Conservation (phyloP, 92 coral and sea anemone genomes). For the Desmophyllum pertusum region DNA sequence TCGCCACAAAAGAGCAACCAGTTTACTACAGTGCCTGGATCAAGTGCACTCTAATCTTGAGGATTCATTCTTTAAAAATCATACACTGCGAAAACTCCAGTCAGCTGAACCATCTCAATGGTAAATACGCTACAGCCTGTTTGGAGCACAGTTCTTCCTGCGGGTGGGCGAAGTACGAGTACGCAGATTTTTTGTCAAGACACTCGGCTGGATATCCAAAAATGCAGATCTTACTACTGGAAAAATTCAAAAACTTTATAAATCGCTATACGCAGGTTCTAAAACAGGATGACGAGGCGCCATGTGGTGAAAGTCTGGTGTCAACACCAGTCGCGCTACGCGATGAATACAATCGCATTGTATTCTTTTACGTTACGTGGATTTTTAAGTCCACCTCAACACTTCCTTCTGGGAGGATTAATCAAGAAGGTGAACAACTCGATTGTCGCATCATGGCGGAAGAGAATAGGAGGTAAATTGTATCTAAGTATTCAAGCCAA, state of each 20-base stretch:
- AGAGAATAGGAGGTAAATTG: not conserved
- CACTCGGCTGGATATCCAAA: not conserved
- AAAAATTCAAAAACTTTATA: not conserved
- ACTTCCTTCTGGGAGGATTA: conserved; percentile 26
- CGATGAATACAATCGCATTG: not conserved
- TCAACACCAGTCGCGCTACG: not conserved
- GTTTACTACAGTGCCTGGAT: too few species aligned
- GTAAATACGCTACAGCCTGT: too few species aligned
- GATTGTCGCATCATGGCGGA: conserved; percentile 37
- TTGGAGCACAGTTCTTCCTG: too few species aligned
- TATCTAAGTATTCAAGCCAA: conserved; percentile 55
- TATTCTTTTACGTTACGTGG: conserved; percentile 55
- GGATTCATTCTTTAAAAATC: too few species aligned
- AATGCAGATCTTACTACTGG: too few species aligned
- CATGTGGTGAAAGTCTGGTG: conserved; percentile 45
- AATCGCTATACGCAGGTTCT: conserved; percentile 37
- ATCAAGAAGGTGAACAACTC: conserved; percentile 22
- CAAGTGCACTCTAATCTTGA: too few species aligned
- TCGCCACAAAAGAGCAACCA: too few species aligned
- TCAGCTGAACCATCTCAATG: too few species aligned
- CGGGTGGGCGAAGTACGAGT: too few species aligned
- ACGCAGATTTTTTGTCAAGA: too few species aligned
- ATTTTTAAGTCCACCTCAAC: conserved; percentile 4
- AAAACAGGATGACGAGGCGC: conserved; percentile 42
- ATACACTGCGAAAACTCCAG: too few species aligned